Conservation (phyloP, 2,113 vertebrate species). For the Odontophorus gujanensis region DNA sequence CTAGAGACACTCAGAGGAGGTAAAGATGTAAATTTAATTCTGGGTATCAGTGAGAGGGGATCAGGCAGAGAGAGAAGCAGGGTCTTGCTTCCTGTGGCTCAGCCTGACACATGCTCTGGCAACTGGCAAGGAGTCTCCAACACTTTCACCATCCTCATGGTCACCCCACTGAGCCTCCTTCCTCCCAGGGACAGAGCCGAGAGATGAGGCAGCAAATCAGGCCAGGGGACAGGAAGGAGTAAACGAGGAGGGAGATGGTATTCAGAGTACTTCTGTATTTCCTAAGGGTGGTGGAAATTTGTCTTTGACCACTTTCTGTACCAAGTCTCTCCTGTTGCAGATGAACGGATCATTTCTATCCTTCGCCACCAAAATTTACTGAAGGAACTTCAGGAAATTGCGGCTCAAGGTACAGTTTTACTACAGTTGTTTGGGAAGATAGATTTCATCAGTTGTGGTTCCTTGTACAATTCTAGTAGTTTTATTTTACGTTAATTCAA, state of each 20-base stretch:
- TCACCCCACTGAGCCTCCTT: neutral
- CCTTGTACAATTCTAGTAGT: neutral
- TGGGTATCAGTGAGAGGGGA: neutral
- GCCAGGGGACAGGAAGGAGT: neutral
- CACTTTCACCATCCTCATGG: neutral
- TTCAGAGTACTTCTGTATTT: neutral
- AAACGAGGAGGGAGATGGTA: neutral
- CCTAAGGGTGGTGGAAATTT: neutral
- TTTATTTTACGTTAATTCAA: neutral
- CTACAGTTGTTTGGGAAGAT: neutral
- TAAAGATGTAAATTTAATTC: conserved; percentile 49
- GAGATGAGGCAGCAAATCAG: neutral
- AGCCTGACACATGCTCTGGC: neutral
- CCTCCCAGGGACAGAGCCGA: neutral
- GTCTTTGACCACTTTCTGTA: neutral
- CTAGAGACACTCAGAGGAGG: conserved; percentile 87
- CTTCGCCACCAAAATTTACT: conserved; percentile 91
- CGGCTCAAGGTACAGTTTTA: conserved; percentile 84
- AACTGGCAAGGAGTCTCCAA: neutral
- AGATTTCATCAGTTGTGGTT: neutral
- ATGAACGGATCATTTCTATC: conserved; percentile 90
- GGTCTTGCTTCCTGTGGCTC: neutral
- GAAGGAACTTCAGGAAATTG: conserved; percentile 91
- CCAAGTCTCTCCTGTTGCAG: conserved; percentile 71
- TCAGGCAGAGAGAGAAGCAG: neutral